phyloP scores from a whole-genome alignment of 1,140 invertebrate species.

The Magallana ariakensis region DNA sequence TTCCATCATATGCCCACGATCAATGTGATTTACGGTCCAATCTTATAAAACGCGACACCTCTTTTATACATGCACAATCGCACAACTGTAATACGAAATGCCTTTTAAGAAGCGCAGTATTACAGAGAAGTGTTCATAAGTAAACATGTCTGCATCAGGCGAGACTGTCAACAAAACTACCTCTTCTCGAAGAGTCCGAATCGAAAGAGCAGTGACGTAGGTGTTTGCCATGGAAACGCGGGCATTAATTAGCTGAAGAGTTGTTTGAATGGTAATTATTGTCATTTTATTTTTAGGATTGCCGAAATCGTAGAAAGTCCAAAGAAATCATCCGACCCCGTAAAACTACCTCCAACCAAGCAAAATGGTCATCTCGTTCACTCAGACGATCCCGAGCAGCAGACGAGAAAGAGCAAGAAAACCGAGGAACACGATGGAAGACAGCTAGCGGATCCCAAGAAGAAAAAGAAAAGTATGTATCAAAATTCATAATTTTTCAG shows the following conservation, averaged over 20 bases:
- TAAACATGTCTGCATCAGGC: neutral
- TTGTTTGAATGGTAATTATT: no score
- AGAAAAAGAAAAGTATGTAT: slow-evolving; percentile 28
- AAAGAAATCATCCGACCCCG: neutral
- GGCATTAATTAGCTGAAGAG: no score
- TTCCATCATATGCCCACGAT: neutral
- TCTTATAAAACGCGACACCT: slow-evolving; percentile 7
- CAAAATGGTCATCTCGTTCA: slow-evolving; percentile 35
- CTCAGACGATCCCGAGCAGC: neutral
- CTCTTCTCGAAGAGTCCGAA: neutral
- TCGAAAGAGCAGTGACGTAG: slow-evolving; percentile 18
- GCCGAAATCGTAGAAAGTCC: slow-evolving; percentile 18
- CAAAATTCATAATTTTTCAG: no score
- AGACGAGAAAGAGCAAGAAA: slow-evolving; percentile 24
- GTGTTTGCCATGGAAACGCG: neutral
- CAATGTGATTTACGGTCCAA: neutral
- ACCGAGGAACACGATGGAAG: slow-evolving; percentile 33
- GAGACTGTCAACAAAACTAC: neutral
- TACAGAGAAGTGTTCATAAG: neutral
- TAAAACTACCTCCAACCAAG: slow-evolving; percentile 52
- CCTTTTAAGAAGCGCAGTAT: neutral
- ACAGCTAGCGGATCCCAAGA: slow-evolving; percentile 35
- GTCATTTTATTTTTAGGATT: slow-evolving; percentile 4
- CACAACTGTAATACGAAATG: slow-evolving; percentile 1
- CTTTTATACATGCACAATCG: neutral